A percentile compares a stretch with the other conserved stretches of the same genome.
Evolutionary conservation across 2,113 vertebrate species (phyloP).

Genomic region (Austrofundulus limnaeus): DNA sequence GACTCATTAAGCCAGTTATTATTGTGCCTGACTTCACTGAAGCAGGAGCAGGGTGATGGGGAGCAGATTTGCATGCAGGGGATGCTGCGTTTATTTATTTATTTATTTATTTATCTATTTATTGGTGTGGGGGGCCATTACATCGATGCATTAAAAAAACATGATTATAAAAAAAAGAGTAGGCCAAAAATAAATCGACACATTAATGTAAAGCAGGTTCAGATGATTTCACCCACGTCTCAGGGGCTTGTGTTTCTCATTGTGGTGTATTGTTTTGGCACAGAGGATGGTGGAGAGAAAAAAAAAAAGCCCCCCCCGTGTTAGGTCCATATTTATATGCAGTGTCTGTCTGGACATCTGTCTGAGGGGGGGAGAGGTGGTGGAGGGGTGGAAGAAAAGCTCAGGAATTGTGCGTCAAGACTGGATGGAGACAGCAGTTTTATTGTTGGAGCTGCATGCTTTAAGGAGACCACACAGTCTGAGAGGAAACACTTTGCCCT

Average conservation of each 20-base stretch:
- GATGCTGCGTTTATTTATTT: conserved; percentile 36
- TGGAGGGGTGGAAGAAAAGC: conserved; percentile 61
- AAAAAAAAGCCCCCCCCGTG: too few relatives aligned
- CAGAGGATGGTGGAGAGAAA: conserved; percentile 55
- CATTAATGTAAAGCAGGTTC: conserved; percentile 43
- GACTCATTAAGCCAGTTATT: conserved; percentile 45
- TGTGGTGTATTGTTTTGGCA: conserved; percentile 60
- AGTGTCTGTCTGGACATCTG: conserved; percentile 74
- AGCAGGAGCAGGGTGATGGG: too few relatives aligned
- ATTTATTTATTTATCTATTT: too few relatives aligned
- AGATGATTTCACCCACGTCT: conserved; percentile 26
- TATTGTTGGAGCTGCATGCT: conserved; percentile 34
- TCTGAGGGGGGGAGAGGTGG: conserved; percentile 43
- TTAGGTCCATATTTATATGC: conserved; percentile 73
- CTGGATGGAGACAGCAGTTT: conserved; percentile 15
- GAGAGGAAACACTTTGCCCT: not conserved
- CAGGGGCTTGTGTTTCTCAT: conserved; percentile 45
- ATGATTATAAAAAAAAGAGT: conserved; percentile 3
- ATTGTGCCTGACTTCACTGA: conserved; percentile 42
- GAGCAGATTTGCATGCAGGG: conserved; percentile 51
- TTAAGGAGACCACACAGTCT: not conserved
- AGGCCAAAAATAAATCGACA: conserved; percentile 15
- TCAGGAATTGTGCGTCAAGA: conserved; percentile 52
- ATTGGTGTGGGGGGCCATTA: conserved; percentile 24
- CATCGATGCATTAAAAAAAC: conserved; percentile 47